Base-by-base conservation (phyloP, 2,113 vertebrate genomes). In the Coreoperca whiteheadi region DNA sequence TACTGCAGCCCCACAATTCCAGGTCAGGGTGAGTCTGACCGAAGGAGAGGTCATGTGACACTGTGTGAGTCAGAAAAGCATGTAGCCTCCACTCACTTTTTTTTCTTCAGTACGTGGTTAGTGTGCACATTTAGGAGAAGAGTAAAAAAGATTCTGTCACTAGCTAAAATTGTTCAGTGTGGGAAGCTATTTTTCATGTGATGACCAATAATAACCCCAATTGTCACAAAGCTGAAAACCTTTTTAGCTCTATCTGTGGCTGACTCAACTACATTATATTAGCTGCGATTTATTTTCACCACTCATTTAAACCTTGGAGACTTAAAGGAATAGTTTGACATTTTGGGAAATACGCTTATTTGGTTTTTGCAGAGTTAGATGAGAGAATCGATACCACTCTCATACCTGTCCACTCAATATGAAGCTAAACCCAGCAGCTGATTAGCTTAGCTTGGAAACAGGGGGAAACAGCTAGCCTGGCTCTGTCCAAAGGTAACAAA, bases 1-100 rank as follows among this genome's bases (percentile, higher is more conserved):
- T 46, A 8, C 28, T 73, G 70, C 73, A 66, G 63, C 32, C 21
- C 59, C 39, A 50, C 50, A 43, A 12, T 79, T 81, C 72, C 75
- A 69, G 90, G 90, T 92, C 87, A 87, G 74, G 82, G 88, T 79
- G 51, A 91, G 43, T 51, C 28, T 80, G 85, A 90, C 87, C 60
- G 21, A 39, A 25, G 83, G 51, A 56, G 21, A 67, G 81, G 80
- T 87, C 73, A 79, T 65, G 69, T 63, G 77, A 64, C 23, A 2
- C 65, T 14, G 56, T 46, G 28, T 54, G 53, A 82, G 69, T 74
- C 65, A 73, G 76, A 80, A 0, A n/a, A 23, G 41, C 57, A 34
- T 21, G 50, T 23, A 23, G 32, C 41, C 54, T 84, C 69, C 54
- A 23, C 59, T 85, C 16, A 6, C 57, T 65, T 15, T 18, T 60